phyloP scores from a whole-genome alignment of 2,888 invertebrate genomes.

The Macropis europaea region DNA sequence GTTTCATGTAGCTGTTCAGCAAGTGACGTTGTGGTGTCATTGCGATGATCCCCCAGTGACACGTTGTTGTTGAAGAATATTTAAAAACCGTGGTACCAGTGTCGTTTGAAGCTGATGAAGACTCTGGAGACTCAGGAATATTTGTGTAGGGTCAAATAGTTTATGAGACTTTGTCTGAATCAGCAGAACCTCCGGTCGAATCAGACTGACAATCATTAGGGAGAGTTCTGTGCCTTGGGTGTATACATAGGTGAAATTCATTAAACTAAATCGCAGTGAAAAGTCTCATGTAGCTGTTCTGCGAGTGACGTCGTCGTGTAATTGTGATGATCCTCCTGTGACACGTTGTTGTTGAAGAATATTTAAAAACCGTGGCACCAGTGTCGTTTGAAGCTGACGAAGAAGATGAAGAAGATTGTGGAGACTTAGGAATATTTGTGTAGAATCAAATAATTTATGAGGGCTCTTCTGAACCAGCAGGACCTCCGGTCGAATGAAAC shows the following conservation, averaged over 20 bases:
- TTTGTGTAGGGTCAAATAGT: constrained; percentile 1
- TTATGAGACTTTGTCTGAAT: constrained; percentile 48
- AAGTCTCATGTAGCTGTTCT: neutral
- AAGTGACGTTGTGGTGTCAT: neutral
- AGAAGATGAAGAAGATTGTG: no score
- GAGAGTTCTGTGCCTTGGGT: constrained; percentile 76
- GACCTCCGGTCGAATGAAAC: constrained; percentile 67
- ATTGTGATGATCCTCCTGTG: no score
- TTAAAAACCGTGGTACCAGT: no score
- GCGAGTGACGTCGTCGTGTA: neutral
- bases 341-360: no score
- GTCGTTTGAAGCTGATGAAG: neutral
- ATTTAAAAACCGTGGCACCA: no score
- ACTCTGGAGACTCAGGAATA: constrained; percentile 30
- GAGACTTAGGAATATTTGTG: constrained; percentile 33
- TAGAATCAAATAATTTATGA: neutral
- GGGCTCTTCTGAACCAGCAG: constrained; percentile 60
- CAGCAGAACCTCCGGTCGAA: constrained; percentile 64
- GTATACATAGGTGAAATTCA: constrained; percentile 68
- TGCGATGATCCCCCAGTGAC: no score
- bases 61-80: no score
- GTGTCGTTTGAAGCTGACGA: neutral
- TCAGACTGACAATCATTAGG: constrained; percentile 77
- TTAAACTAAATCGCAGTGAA: neutral
- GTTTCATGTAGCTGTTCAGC: neutral